Percentiles rank a stretch among this genome's conserved stretches.
Conservation (phyloP, 1,140 invertebrate genomes). For the Sminthurides bifidus region DNA sequence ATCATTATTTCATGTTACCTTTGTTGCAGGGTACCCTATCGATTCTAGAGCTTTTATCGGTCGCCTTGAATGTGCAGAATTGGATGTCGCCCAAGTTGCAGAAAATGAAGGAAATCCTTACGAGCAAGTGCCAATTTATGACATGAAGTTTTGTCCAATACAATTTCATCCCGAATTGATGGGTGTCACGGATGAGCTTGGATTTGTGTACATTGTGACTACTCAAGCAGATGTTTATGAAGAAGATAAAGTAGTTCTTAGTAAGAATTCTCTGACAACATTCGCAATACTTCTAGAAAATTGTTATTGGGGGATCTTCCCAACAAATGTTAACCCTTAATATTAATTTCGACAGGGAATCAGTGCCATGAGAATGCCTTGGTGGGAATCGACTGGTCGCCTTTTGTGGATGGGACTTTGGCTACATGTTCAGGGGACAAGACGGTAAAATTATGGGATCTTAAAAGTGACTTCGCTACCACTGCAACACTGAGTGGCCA, state of each 20-base stretch:
- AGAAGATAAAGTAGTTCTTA: background rate
- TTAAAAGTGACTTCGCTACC: background rate
- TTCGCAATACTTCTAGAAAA: background rate
- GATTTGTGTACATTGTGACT: background rate
- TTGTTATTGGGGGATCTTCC: background rate
- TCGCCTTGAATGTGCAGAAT: background rate
- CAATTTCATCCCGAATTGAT: background rate
- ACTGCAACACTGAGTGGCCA: background rate
- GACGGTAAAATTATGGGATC: conserved; percentile 6
- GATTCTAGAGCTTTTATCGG: background rate
- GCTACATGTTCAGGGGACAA: background rate
- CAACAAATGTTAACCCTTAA: background rate
- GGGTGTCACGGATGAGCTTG: conserved; percentile 6
- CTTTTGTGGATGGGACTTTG: background rate
- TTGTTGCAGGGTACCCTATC: no score
- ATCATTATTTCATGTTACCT: no score
- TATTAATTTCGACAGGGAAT: background rate
- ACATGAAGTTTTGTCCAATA: conserved; percentile 1
- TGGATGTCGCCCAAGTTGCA: background rate
- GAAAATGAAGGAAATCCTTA: conserved; percentile 3
- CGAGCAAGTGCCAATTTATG: conserved; percentile 8
- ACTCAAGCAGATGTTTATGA: background rate
- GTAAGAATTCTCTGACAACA: background rate
- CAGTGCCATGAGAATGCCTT: conserved; percentile 8
- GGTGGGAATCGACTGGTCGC: background rate